Base-by-base conservation (phyloP, 2,113 vertebrate species). In the Prolemur simus region DNA sequence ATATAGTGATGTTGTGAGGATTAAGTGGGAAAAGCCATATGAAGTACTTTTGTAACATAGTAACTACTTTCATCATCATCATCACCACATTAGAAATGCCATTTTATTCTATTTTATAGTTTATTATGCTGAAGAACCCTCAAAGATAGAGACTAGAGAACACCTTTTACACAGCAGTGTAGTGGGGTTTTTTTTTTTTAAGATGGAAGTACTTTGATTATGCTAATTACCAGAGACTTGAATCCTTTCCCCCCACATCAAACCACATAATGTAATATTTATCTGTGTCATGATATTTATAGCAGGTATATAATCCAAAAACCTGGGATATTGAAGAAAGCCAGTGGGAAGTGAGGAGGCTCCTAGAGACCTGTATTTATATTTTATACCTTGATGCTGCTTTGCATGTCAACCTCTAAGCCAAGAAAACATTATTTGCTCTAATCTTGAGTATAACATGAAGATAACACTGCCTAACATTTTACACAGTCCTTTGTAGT, bases 151-250 rank as follows among this genome's bases (percentile, higher is more conserved):
- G 34, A 45, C 11, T 49, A 37, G 45, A 77, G 56, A 60, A 74
- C 17, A 71, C 34, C 45, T 71, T 64, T 78, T 89, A 82, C 32
- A 34, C 2, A 84, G 54, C 39, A 52, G 29, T 37, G 1, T 52
- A 76, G 37, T 86, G 11, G 93, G 93, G 29, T 80, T 94, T 71
- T 15, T 63, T 85, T 80, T 85, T 56, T 63, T 29, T 15, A 56
- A 80, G 73, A 81, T 23, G 13, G 29, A 81, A 71, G 63, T 82
- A 78, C 69, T 93, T 90, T 83, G 39, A 56, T 15, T 74, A 4
- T 83, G 3, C 74, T 93, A 90, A n/a, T 92, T 86, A 42, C 45
- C 71, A 95, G 42, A 73, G 21, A 91, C 58, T 71, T 87, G 17
- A 90, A 68, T 84, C 8, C 8, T 74, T 92, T 85, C 73, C 8